Percentiles rank a stretch among this genome's conserved stretches.
Conservation (phyloP, 2,797 vertebrate species). For the Sebastes flavidus region DNA sequence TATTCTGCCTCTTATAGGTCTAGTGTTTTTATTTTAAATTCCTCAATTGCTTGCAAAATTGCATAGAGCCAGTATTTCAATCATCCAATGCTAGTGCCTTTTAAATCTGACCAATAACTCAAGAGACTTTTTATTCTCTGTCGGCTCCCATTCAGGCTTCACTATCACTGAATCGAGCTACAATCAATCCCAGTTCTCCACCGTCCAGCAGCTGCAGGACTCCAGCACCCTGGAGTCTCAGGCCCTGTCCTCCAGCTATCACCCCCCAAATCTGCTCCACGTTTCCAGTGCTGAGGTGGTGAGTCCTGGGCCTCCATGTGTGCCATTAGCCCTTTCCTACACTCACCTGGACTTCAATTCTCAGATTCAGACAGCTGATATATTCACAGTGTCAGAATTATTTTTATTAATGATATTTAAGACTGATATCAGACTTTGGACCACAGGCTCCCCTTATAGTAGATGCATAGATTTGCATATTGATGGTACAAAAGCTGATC, state of each 20-base stretch:
- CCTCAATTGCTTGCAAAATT: not conserved
- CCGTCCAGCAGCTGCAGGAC: conserved; percentile 98
- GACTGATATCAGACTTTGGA: not conserved
- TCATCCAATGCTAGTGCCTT: not conserved
- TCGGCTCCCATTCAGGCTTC: conserved; percentile 83
- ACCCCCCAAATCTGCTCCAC: conserved; percentile 89
- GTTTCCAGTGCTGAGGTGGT: conserved; percentile 86
- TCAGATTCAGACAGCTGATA: not conserved
- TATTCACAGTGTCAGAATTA: not conserved
- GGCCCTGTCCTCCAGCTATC: conserved; percentile 93
- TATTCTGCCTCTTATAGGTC: not conserved
- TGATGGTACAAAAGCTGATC: not conserved
- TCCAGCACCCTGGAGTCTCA: conserved; percentile 99
- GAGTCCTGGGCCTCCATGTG: conserved; percentile 23
- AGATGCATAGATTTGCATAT: not conserved
- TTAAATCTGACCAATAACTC: not conserved
- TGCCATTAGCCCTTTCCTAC: not conserved
- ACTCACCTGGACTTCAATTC: not conserved
- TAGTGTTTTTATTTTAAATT: not conserved
- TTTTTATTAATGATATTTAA: not conserved
- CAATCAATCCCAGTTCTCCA: conserved; percentile 87
- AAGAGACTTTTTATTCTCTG: not conserved
- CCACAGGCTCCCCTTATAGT: not conserved
- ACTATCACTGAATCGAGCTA: conserved; percentile 89
- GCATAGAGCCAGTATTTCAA: not conserved